Evolutionary conservation across 2,888 invertebrate genomes (phyloP), one percentile per base, ranked within the genome.

Genomic region (Lydus trimaculatus): DNA sequence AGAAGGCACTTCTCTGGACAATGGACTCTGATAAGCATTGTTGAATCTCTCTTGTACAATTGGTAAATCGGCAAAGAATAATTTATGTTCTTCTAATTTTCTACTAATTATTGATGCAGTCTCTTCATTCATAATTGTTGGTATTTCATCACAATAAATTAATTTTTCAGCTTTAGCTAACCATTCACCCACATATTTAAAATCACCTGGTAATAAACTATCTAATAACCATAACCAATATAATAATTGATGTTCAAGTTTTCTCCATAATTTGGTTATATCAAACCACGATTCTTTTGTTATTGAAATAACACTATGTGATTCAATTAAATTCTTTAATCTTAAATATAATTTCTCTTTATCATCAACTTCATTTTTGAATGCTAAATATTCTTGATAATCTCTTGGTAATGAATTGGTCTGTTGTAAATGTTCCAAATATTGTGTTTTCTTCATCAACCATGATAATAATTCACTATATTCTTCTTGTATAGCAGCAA

Each of bases 221-320:
- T 98, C 98, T 75, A 98, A 86, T 63, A 94, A 87, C 94, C 95
- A 94, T 77, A 96, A 89, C 97, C 98, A 98, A 80, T 91, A 90
- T 78, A 92, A 88, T 86, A 96, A 89, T 86, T 95, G 88, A 77
- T 88, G 86, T 81, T 95, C 92, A 64, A 96, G 87, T 80, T 93
- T 91, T 75, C 90, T 90, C 97, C 97, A 97, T 33, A 94, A 87
- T 36, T 88, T 87, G 76, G 93, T 91, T 17, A 97, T 89, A 78
- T 94, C 92, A 65, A 90, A 89, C 96, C 97, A 97, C n/a, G 94
- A 92, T 75, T 94, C 93, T 59, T 91, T 89, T 7, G 94, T 93
- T 71, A 97, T 91, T 76, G 93, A 93, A 71, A 95, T 90, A 79
- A 94, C 88, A 80, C 92, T 92, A 81, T 94, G 93, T 0, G 92